phyloP scores from a whole-genome alignment of 2,888 invertebrate genomes.

The Gymnoscelis rufifasciata region DNA sequence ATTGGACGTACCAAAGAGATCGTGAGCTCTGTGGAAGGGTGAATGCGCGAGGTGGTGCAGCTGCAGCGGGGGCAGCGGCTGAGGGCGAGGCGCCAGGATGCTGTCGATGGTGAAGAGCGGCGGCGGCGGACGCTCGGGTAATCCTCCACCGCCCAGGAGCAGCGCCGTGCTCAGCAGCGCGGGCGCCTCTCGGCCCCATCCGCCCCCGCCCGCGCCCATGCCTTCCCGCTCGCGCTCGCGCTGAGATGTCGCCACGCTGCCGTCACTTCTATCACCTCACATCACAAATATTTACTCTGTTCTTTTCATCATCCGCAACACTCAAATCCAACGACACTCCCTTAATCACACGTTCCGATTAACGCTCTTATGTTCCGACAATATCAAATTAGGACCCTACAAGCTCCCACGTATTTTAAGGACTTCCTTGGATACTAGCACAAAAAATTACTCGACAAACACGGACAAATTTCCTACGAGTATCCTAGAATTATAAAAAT shows the following conservation, averaged over 20 bases:
- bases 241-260: conserved; percentile 60
- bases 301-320: conserved; percentile 26
- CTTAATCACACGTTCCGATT: not conserved
- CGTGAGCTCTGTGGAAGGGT: conserved; percentile 85
- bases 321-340: not conserved
- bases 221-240: conserved; percentile 32
- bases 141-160: conserved; percentile 66
- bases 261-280: conserved; percentile 29
- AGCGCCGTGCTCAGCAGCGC: conserved; percentile 74
- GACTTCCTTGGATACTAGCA: too few relatives aligned
- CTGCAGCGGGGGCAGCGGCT: conserved; percentile 77
- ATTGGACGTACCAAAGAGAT: conserved; percentile 86
- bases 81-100: conserved; percentile 86
- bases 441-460: not conserved
- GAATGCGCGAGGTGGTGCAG: conserved; percentile 80
- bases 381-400: too few relatives aligned
- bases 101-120: conserved; percentile 91
- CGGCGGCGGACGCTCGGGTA: conserved; percentile 71
- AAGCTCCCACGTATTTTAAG: too few relatives aligned
- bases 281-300: conserved; percentile 25
- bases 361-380: too few relatives aligned
- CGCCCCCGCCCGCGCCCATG: conserved; percentile 57
- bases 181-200: conserved; percentile 67
- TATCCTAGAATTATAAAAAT: not conserved
- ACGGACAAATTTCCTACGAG: not conserved